These are phyloP conservation scores for Champsocephalus gunnari DNA, from an alignment of 2,797 vertebrate species.

Conservation along the genomic window DNA sequence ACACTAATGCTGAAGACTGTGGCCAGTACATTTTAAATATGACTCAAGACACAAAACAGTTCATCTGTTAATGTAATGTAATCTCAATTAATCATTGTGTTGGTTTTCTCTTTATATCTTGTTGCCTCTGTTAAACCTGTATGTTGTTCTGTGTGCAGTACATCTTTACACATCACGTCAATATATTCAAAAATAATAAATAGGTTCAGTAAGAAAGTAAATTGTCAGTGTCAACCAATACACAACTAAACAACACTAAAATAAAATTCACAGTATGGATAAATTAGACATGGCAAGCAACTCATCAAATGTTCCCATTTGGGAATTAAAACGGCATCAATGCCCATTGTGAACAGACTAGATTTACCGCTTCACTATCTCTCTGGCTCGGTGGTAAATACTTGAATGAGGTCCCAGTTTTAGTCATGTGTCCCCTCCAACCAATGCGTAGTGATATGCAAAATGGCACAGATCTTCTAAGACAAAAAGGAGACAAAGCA, in stretches of 20 bases:
- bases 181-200: not conserved
- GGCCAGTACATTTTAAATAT: slow-evolving; percentile 37
- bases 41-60: not conserved
- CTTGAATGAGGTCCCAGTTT: slow-evolving; percentile 68
- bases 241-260: slow-evolving; percentile 7
- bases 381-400: slow-evolving; percentile 53
- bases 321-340: slow-evolving; percentile 54
- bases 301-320: slow-evolving; percentile 31
- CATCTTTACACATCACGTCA: not conserved
- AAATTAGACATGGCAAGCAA: not conserved
- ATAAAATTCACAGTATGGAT: slow-evolving; percentile 4
- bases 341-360: slow-evolving; percentile 45
- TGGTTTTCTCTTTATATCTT: not conserved
- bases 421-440: slow-evolving; percentile 67
- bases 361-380: slow-evolving; percentile 44
- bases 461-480: slow-evolving; percentile 72
- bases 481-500: slow-evolving; percentile 75
- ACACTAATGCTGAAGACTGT: slow-evolving; percentile 43
- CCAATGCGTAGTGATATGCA: slow-evolving; percentile 73
- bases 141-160: not conserved
- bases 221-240: slow-evolving; percentile 6
- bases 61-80: slow-evolving; percentile 1
- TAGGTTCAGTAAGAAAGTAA: not conserved
- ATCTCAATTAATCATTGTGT: not conserved
- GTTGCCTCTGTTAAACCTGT: not conserved